Percentiles rank a stretch among this genome's conserved stretches.
Evolutionary conservation across 2,888 invertebrate species (phyloP).

Genomic region (Azorinus chamasolen): DNA sequence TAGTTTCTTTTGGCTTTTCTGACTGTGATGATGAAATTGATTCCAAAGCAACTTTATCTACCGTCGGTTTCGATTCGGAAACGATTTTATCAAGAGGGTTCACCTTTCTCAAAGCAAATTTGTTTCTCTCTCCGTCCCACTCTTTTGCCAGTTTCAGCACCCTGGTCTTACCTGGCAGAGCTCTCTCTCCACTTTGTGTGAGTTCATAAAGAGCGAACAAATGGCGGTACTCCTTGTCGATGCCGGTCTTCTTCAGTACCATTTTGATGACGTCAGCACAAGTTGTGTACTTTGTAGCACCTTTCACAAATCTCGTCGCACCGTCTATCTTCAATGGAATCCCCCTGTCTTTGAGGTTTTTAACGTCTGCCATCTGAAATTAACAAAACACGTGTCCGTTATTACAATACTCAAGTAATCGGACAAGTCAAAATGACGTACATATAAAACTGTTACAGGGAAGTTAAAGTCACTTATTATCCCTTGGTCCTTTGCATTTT

Average conservation of each 20-base stretch:
- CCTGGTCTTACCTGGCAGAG: slow-evolving; percentile 35
- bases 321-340: slow-evolving; percentile 53
- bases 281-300: slow-evolving; percentile 60
- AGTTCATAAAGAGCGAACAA: slow-evolving; percentile 47
- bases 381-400: neutral
- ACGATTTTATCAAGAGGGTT: slow-evolving; percentile 25
- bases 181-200: slow-evolving; percentile 27
- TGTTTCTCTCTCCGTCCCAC: slow-evolving; percentile 36
- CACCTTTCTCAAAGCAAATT: slow-evolving; percentile 41
- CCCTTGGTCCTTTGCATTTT: too few species aligned
- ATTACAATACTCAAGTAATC: neutral
- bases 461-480: too few species aligned
- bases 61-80: too few species aligned
- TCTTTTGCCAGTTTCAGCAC: slow-evolving; percentile 37
- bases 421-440: too few species aligned
- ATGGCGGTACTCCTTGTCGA: slow-evolving; percentile 49
- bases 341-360: slow-evolving; percentile 41
- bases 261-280: slow-evolving; percentile 63
- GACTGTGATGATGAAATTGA: too few species aligned
- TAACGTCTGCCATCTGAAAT: slow-evolving; percentile 57
- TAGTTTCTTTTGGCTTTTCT: too few species aligned
- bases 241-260: slow-evolving; percentile 61
- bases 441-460: too few species aligned
- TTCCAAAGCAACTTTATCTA: too few species aligned
- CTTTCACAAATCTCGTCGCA: slow-evolving; percentile 48